These are phyloP conservation scores for Drosophila arizonae DNA, from an alignment of 1,140 invertebrate species.

Conservation along the genomic window DNA sequence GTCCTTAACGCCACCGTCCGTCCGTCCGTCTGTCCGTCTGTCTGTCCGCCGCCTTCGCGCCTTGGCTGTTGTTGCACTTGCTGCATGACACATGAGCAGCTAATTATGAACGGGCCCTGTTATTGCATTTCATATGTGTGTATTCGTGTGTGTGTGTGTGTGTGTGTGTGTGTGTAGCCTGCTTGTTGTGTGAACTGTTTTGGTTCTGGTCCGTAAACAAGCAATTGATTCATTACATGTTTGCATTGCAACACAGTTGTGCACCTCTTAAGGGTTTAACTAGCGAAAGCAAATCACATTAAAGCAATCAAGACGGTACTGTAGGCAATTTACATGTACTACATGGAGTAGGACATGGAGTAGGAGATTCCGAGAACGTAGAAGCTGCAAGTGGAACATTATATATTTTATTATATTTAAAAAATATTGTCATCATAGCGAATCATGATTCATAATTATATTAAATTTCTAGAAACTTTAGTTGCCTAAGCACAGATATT, in stretches of 20 bases:
- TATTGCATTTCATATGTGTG: constrained; percentile 32
- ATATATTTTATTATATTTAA: too few relatives aligned
- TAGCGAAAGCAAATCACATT: background rate
- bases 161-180: constrained; percentile 10
- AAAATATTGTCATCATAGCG: too few relatives aligned
- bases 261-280: background rate
- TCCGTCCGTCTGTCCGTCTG: background rate
- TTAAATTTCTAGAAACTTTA: too few relatives aligned
- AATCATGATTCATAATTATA: too few relatives aligned
- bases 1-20: background rate
- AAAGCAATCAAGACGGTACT: background rate
- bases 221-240: constrained; percentile 64
- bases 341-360: too few relatives aligned
- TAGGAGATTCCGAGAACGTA: too few relatives aligned
- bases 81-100: constrained; percentile 69
- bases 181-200: constrained; percentile 32
- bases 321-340: too few relatives aligned
- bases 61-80: constrained; percentile 22
- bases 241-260: constrained; percentile 39
- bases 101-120: constrained; percentile 61
- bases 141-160: constrained; percentile 16
- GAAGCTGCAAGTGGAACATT: too few relatives aligned
- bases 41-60: background rate
- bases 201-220: constrained; percentile 26
- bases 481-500: too few relatives aligned